Percentiles rank a stretch among this genome's conserved stretches.
Conservation (phyloP, 2,113 vertebrate species). For the Nothocercus nigrocapillus region DNA sequence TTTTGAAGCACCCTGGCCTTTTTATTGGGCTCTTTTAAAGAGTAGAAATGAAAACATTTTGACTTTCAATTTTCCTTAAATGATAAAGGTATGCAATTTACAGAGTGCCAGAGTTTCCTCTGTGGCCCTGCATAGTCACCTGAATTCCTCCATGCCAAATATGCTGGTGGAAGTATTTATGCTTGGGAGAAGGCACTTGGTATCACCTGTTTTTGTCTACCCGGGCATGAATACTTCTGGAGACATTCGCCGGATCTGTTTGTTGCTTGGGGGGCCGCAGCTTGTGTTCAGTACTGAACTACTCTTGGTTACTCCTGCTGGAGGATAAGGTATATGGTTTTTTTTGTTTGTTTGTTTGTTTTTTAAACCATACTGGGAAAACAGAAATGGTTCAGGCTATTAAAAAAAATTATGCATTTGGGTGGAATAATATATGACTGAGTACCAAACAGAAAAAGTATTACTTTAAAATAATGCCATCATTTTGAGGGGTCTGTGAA, state of each 20-base stretch:
- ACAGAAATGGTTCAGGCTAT: background rate
- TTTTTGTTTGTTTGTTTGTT: too few relatives aligned
- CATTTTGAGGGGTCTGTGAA: background rate
- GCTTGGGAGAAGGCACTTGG: background rate
- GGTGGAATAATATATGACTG: background rate
- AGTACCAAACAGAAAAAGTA: background rate
- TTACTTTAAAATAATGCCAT: background rate
- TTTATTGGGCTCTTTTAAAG: background rate
- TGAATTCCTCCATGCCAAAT: background rate
- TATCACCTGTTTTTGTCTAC: background rate
- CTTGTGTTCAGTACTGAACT: rapidly evolving
- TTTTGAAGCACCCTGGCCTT: background rate
- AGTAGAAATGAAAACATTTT: background rate
- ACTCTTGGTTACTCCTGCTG: background rate
- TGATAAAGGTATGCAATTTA: background rate
- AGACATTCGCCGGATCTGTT: background rate
- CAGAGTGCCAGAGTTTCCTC: background rate
- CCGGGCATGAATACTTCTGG: rapidly evolving
- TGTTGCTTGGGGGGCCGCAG: background rate
- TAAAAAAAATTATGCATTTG: background rate
- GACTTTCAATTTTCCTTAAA: background rate
- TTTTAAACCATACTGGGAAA: background rate
- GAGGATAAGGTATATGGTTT: background rate
- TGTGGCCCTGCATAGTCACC: background rate
- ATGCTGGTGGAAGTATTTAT: background rate